These are phyloP conservation scores for Riptortus pedestris DNA, from an alignment of 1,140 invertebrate genomes.

Conservation along the genomic window DNA sequence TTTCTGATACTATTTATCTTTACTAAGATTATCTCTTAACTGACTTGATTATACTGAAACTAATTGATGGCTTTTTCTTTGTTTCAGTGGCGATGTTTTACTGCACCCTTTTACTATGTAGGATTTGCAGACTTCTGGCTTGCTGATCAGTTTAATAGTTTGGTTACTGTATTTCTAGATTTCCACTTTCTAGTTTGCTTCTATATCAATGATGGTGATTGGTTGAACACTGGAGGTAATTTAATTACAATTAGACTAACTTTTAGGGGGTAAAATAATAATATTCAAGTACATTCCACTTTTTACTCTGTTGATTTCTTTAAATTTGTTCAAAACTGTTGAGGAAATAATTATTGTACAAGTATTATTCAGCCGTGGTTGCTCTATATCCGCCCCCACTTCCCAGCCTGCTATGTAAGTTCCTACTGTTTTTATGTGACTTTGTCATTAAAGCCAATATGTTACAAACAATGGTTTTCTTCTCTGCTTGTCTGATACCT, in stretches of 20 bases:
- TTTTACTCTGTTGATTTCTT: too few species aligned
- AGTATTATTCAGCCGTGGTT: too few species aligned
- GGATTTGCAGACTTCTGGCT: slow-evolving; percentile 90
- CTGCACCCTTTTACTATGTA: slow-evolving; percentile 74
- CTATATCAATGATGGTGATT: slow-evolving; percentile 44
- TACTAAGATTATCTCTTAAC: background rate
- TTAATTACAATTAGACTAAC: too few species aligned
- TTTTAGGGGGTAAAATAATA: too few species aligned
- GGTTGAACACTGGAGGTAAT: slow-evolving; percentile 36
- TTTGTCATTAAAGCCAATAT: background rate
- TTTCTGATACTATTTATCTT: too few species aligned
- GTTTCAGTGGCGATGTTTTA: slow-evolving; percentile 51
- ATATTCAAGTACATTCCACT: too few species aligned
- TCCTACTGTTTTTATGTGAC: too few species aligned
- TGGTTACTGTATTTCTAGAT: slow-evolving; percentile 64
- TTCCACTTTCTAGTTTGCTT: slow-evolving; percentile 66
- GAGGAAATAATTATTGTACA: too few species aligned
- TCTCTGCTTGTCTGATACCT: background rate
- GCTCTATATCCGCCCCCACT: too few species aligned
- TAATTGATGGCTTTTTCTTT: background rate
- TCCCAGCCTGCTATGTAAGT: too few species aligned
- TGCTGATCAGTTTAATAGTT: slow-evolving; percentile 79
- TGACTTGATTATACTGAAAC: background rate
- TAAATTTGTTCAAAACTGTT: too few species aligned
- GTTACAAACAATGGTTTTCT: background rate